These are phyloP conservation scores for Blennius ocellaris DNA, from an alignment of 2,113 vertebrate species.

Conservation along the genomic window DNA sequence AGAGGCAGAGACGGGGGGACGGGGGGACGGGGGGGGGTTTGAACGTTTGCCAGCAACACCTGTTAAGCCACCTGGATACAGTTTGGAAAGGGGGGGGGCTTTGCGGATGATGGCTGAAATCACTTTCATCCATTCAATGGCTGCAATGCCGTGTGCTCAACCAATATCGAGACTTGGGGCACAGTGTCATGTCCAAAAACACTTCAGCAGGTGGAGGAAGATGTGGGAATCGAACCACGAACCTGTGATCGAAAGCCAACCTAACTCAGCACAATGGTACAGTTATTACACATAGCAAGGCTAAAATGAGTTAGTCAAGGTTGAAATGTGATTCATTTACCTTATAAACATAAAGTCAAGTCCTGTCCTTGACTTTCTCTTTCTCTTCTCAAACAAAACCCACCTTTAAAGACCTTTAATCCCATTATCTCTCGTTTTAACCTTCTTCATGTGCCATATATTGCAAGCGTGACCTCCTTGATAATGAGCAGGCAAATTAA, in stretches of 20 bases:
- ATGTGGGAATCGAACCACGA: too few relatives aligned
- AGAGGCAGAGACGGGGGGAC: too few relatives aligned
- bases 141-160: too few relatives aligned
- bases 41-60: constrained; percentile 39
- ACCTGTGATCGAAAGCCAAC: too few relatives aligned
- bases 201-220: too few relatives aligned
- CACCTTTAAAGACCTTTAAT: constrained; percentile 26
- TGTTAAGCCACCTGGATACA: constrained; percentile 56
- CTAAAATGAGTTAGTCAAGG: not conserved
- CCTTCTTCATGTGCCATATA: constrained; percentile 26
- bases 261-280: too few relatives aligned
- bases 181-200: not conserved
- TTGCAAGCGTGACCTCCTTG: constrained; percentile 21
- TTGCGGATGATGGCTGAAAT: too few relatives aligned
- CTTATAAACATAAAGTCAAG: constrained; percentile 10
- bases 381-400: constrained; percentile 16
- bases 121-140: too few relatives aligned
- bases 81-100: constrained; percentile 17
- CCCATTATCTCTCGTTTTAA: constrained; percentile 6
- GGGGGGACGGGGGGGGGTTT: too few relatives aligned
- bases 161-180: too few relatives aligned
- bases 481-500: constrained; percentile 21
- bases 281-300: too few relatives aligned
- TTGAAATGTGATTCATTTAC: constrained; percentile 22
- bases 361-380: constrained; percentile 12